Evolutionary conservation across 2,888 invertebrate species (phyloP).

Genomic region (Diabrotica balteata): DNA sequence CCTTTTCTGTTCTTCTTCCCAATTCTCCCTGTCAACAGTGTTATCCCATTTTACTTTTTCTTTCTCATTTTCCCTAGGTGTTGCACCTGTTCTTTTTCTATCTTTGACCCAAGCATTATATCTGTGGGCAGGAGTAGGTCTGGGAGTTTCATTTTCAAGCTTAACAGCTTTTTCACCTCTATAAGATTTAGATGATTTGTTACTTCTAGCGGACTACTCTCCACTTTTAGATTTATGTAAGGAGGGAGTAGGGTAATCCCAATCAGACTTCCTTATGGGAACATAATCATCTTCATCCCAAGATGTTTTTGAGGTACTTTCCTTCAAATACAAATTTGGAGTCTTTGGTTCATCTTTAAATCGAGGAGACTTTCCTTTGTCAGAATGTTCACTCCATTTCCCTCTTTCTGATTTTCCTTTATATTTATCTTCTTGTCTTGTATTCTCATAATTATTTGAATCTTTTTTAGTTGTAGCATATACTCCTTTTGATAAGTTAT

Average conservation of each 20-base stretch:
- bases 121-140: slow-evolving; percentile 88
- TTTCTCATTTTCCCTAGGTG: slow-evolving; percentile 63
- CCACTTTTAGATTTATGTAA: slow-evolving; percentile 56
- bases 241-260: slow-evolving; percentile 92
- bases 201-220: slow-evolving; percentile 56
- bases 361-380: slow-evolving; percentile 62
- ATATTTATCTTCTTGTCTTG: slow-evolving; percentile 39
- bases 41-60: slow-evolving; percentile 68
- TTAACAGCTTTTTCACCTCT: slow-evolving; percentile 45
- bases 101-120: slow-evolving; percentile 81
- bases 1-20: slow-evolving; percentile 90
- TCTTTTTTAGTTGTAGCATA: slow-evolving; percentile 69
- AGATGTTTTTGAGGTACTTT: slow-evolving; percentile 72
- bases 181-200: slow-evolving; percentile 52
- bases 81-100: slow-evolving; percentile 70
- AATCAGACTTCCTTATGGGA: slow-evolving; percentile 76
- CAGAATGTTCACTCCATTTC: slow-evolving; percentile 54
- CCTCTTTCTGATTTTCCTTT: slow-evolving; percentile 52
- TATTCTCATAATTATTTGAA: slow-evolving; percentile 2
- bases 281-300: slow-evolving; percentile 78
- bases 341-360: slow-evolving; percentile 89
- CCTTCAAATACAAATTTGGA: slow-evolving; percentile 72
- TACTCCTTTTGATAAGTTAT: slow-evolving; percentile 71
- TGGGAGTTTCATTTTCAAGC: slow-evolving; percentile 72
- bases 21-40: slow-evolving; percentile 79